phyloP scores from a whole-genome alignment of 2,888 invertebrate genomes.

The Oscheius myriophilus region DNA sequence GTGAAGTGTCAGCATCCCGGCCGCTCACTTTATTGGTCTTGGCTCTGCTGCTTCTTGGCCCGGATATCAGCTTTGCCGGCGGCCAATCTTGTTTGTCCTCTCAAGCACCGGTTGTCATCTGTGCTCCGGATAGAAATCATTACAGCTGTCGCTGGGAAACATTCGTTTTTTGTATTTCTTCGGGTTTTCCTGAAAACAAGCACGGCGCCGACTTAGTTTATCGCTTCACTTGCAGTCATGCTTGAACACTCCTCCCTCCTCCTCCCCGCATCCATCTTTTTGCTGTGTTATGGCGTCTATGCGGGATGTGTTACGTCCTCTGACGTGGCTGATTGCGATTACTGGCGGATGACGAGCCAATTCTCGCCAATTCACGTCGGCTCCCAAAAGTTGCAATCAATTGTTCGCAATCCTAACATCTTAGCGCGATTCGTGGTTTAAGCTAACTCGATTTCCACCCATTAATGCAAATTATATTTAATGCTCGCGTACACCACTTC shows the following conservation, averaged over 20 bases:
- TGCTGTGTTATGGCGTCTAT: too few species aligned
- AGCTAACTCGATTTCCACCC: too few species aligned
- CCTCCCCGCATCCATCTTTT: too few species aligned
- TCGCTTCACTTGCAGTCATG: too few species aligned
- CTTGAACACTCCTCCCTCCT: too few species aligned
- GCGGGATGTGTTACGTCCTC: constrained; percentile 6
- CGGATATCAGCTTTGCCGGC: constrained; percentile 20
- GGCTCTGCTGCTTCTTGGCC: constrained; percentile 3
- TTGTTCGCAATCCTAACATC: neutral
- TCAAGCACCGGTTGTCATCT: constrained; percentile 18
- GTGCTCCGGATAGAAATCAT: neutral
- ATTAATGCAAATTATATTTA: too few species aligned
- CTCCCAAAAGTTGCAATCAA: constrained; percentile 21
- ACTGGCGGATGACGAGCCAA: constrained; percentile 27
- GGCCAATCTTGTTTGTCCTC: constrained; percentile 26
- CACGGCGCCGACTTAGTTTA: too few species aligned
- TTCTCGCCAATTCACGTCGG: constrained; percentile 22
- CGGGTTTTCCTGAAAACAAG: too few species aligned
- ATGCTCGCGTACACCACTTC: too few species aligned
- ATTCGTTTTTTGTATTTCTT: too few species aligned
- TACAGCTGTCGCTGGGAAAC: too few species aligned
- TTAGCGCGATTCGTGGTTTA: too few species aligned
- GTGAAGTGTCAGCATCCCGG: constrained; percentile 7
- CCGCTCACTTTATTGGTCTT: constrained; percentile 15
- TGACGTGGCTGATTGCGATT: constrained; percentile 19